Base-by-base conservation (phyloP, 1,140 invertebrate species). In the Drosophila miranda region DNA sequence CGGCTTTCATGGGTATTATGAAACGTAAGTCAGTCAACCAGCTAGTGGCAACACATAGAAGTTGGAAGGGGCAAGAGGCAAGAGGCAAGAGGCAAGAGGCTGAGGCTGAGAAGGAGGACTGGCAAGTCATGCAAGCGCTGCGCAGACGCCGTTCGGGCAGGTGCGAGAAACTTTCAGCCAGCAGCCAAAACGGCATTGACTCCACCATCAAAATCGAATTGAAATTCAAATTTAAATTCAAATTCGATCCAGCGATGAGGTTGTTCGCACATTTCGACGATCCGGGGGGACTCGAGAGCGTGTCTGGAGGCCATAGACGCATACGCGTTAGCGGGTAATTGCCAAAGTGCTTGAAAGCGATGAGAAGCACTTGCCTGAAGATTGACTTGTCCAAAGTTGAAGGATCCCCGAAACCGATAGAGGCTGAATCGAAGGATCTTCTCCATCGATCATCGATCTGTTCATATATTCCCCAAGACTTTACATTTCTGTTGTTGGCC, bases 1-100 rank as follows among this genome's bases (percentile, higher is more conserved):
- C 54, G 62, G 72, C 72, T 75, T 75, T 75, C 72, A 67, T 75
- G 72, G 72, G 63, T 76, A 75, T 76, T 76, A 76, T 76, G 73
- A 76, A 76, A 76, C 73, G 62, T 48, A 61, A 75, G 57, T 75
- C 55, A 73, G 34, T 71, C 54, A 63, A 64, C 38, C 34, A 38
- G 34, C 34, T 38, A 38, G 34, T 38, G 34, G 34, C 13, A 13
- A 38, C 11, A 38, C 66, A 61, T 73, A 53, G 71, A 51, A 68
- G 64, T 64, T 64, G 53, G 28, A 8, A 30, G 19, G 2, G 19
- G 19, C 19, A 19, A 30, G 28, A 9, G 9, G 28, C 26, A 3
- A 30, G 28, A 2, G 8, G 28, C 26, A 3, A 8, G 19, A 1
- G 46, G 16, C 8, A 38, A 9, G 19, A 8, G 19, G 43, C 42